Base-by-base conservation (phyloP, 2,797 vertebrate species). In the Myripristis murdjan region DNA sequence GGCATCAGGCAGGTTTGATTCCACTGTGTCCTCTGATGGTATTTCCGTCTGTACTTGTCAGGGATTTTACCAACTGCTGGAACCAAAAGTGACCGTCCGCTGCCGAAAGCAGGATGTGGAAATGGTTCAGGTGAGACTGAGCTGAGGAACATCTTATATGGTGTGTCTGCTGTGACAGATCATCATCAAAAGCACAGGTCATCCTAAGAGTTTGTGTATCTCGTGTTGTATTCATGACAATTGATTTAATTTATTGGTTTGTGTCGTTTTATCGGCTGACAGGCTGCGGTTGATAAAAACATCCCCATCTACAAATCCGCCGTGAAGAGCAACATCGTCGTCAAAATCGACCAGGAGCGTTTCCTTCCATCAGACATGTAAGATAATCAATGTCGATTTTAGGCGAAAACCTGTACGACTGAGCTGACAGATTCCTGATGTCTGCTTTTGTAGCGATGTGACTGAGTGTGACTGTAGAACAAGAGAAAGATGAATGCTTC, bases 61-160 rank as follows among this genome's bases (percentile, higher is more conserved):
- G 98, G 97, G 98, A 0, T 95, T 99, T 60, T 99, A 98, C 90
- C 98, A 99, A 85, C 94, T 99, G 16, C 90, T 99, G 74, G 98
- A 99, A 87, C 48, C 95, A 76, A 96, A 89, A 82, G 94, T 99
- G 89, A 92, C 95, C 10, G 92, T 99, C 79, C 96, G 97, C 20
- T 99, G 98, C 88, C 96, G 96, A 75, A 99, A 98, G 77, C 96
- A 97, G 75, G 98, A 99, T 69, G 2, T 96, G 58, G 89, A 95
- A 49, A 5, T 97, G 76, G 94, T 99, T 39, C 97, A 97, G 96
- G 98, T 99, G 77, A 87, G 9, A 24, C 2, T 56, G 12, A 31
- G 22, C 51, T 52, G n/a, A 20, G 18, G 14, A 12, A 2, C 46
- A 39, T 16, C 18, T n/a, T 15, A 28, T 4, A 14, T 24, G 8